These are phyloP conservation scores for Amyelois transitella DNA, from an alignment of 1,140 invertebrate genomes.

Conservation along the genomic window DNA sequence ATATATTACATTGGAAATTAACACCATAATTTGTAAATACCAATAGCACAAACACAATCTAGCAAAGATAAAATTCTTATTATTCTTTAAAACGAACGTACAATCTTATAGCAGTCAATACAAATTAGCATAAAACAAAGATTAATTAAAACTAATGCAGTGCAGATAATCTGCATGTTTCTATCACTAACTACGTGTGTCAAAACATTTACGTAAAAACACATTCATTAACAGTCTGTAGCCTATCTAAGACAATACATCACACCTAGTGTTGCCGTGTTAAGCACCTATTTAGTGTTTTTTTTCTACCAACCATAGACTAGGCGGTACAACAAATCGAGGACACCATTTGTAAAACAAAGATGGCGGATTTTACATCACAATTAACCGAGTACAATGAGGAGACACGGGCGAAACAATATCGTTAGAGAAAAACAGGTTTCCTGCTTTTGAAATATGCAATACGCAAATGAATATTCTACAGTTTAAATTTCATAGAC, in stretches of 20 bases:
- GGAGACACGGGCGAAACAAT: conserved; percentile 48
- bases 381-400: conserved; percentile 52
- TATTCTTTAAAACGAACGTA: too few relatives aligned
- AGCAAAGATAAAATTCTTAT: too few relatives aligned
- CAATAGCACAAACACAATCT: too few relatives aligned
- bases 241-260: background rate
- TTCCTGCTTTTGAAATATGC: conserved; percentile 34
- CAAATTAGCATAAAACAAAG: background rate
- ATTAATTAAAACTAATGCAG: background rate
- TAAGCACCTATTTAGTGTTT: conserved; percentile 6
- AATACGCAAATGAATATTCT: conserved; percentile 7
- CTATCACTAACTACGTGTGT: background rate
- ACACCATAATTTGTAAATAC: too few relatives aligned
- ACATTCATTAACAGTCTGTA: background rate
- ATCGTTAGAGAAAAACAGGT: conserved; percentile 62
- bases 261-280: background rate
- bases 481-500: conserved; percentile 7
- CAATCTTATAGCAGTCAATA: too few relatives aligned
- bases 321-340: conserved; percentile 27
- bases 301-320: conserved; percentile 18
- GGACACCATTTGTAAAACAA: conserved; percentile 54
- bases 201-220: background rate
- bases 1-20: too few relatives aligned
- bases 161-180: background rate
- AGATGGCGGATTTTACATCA: conserved; percentile 61